Evolutionary conservation across 2,888 invertebrate genomes (phyloP).

Genomic region (Auanema freiburgensis): DNA sequence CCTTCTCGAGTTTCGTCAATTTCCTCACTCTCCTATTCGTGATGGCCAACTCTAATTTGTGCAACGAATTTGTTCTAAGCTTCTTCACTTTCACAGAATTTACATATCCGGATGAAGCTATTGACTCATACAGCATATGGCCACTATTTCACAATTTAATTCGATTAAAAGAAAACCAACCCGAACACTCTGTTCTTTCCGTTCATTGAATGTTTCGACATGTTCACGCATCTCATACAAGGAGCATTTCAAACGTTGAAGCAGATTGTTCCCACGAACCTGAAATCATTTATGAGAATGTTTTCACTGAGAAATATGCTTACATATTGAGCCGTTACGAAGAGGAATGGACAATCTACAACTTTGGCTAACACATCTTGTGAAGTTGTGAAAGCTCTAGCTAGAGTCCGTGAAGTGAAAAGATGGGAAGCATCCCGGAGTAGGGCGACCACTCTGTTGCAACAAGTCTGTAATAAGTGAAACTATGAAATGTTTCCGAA

Average conservation of each 20-base stretch:
- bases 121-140: too few species aligned
- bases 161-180: constrained; percentile 2
- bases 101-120: too few species aligned
- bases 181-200: constrained; percentile 74
- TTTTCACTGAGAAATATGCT: constrained; percentile 10
- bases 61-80: background rate
- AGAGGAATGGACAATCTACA: constrained; percentile 78
- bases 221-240: constrained; percentile 92
- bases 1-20: constrained; percentile 23
- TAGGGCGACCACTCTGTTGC: constrained; percentile 77
- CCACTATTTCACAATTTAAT: too few species aligned
- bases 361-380: constrained; percentile 71
- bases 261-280: constrained; percentile 68
- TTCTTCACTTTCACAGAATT: too few species aligned
- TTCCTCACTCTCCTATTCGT: constrained; percentile 19
- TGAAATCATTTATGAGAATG: constrained; percentile 30
- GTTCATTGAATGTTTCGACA: constrained; percentile 88
- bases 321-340: constrained; percentile 75
- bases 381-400: constrained; percentile 67
- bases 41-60: background rate
- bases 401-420: constrained; percentile 67
- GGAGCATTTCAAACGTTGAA: constrained; percentile 83
- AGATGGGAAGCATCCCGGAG: constrained; percentile 78
- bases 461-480: constrained; percentile 74
- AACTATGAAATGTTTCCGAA: background rate